These are phyloP conservation scores for Odontamblyopus lacepedii DNA, from an alignment of 2,797 vertebrate genomes.

Conservation along the genomic window DNA sequence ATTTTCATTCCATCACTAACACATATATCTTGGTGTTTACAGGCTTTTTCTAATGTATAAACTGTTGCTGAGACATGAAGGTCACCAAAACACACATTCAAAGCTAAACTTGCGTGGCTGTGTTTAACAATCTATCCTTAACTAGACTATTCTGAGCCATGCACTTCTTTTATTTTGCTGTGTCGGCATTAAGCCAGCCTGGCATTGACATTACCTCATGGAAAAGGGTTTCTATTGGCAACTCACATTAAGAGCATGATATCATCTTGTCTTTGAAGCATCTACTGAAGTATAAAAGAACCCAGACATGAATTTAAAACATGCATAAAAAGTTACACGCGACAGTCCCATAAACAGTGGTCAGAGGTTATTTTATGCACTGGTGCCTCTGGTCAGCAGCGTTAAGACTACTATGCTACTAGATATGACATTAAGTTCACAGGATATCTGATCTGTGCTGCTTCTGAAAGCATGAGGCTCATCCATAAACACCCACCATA, in stretches of 20 bases:
- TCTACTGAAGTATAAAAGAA: constrained; percentile 32
- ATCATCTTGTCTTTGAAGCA: constrained; percentile 54
- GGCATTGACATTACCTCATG: constrained; percentile 69
- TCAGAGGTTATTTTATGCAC: constrained; percentile 59
- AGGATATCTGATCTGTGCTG: constrained; percentile 41
- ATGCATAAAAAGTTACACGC: constrained; percentile 30
- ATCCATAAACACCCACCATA: constrained; percentile 32
- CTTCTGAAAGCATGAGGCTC: constrained; percentile 48
- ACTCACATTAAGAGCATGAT: constrained; percentile 67
- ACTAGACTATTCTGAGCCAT: constrained; percentile 60
- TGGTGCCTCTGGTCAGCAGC: constrained; percentile 44
- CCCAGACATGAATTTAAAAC: constrained; percentile 22
- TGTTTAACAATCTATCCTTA: constrained; percentile 50
- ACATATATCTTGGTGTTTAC: constrained; percentile 21
- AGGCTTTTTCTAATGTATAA: constrained; percentile 11
- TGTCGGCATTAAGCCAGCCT: constrained; percentile 47
- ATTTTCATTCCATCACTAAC: constrained; percentile 22
- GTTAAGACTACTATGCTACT: constrained; percentile 40
- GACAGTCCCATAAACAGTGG: constrained; percentile 46
- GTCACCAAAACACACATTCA: constrained; percentile 25
- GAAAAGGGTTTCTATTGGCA: constrained; percentile 61
- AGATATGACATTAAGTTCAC: constrained; percentile 36
- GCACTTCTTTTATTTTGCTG: constrained; percentile 63
- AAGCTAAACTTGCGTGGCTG: constrained; percentile 32
- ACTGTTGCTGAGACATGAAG: constrained; percentile 33